These are phyloP conservation scores for Caenorhabditis becei DNA, from an alignment of 2,888 invertebrate genomes.

Conservation along the genomic window DNA sequence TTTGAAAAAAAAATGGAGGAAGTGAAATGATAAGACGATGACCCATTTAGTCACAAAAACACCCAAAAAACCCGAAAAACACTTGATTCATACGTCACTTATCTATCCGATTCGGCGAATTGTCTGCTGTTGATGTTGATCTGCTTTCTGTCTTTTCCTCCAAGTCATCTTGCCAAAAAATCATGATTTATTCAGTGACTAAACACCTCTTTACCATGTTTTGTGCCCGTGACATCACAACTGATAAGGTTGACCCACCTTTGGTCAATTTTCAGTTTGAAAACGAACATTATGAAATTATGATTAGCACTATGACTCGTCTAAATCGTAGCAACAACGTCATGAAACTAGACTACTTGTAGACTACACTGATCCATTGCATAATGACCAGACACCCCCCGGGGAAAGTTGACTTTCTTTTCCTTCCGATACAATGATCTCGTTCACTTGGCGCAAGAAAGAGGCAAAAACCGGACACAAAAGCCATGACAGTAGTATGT, in stretches of 20 bases:
- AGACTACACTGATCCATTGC: neutral
- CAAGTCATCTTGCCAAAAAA: neutral
- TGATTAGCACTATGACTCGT: no score
- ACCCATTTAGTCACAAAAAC: neutral
- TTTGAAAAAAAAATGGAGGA: neutral
- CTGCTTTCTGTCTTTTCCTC: neutral
- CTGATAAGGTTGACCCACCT: neutral
- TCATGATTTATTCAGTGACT: neutral
- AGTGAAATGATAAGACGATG: neutral
- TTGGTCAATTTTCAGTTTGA: no score
- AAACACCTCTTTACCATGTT: neutral
- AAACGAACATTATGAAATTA: no score
- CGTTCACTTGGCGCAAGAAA: neutral
- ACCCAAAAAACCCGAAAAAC: neutral
- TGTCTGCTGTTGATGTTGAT: neutral
- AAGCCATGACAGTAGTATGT: conserved; percentile 3
- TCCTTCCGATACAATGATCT: conserved; percentile 5
- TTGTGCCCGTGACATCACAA: neutral
- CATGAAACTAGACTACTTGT: neutral
- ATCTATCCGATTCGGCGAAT: neutral
- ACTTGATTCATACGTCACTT: conserved; percentile 4
- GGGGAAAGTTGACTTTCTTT: neutral
- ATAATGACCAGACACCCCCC: conserved; percentile 1
- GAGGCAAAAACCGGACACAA: neutral
- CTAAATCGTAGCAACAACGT: neutral